Evolutionary conservation across 2,888 invertebrate genomes (phyloP), one percentile per base, ranked within the genome.

Genomic region (Petrophora chlorosata): DNA sequence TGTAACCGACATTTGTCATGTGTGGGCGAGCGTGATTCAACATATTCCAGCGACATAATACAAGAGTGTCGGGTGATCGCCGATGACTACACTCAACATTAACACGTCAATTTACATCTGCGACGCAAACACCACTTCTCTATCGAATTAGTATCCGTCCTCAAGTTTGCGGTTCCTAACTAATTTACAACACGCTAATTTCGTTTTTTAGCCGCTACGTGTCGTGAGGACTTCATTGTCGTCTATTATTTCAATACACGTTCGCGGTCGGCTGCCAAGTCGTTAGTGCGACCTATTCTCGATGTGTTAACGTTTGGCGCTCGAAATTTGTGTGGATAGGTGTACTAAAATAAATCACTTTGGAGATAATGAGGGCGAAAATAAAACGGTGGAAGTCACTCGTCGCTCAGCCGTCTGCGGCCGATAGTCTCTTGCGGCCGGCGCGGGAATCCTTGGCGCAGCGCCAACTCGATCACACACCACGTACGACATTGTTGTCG

Each of bases 301-400:
- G 73, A 73, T 74, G 73, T 79, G 82, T 82, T 79, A 83, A 82
- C 77, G 76, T 71, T 76, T 68, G 76, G 63, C 75, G 70, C 70
- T 72, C 65, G 67, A 70, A 75, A 79, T 70, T 63, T 33, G 42
- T 63, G 69, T 74, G 69, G 76, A 76, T 77, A 76, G 70, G 70
- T 74, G 67, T 70, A 72, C 79, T 62, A 77, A 86, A 88, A 90
- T 90, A 87, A 87, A 88, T 86, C 85, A 82, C 82, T 86, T 79
- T 73, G 76, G 77, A 82, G 82, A 88, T 90, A 90, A 90, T 87
- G 87, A 87, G 85, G 77, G 77, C 84, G 75, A 85, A 87, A 89
- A 89, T 89, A 86, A 85, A 87, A 81, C 73, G 75, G 73, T 78
- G 80, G 80, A 78, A 81, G 74, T 83, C 76, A 79, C 70, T 85